Percentiles rank a stretch among this genome's conserved stretches.
These are phyloP conservation scores for Xyrichtys novacula DNA, from an alignment of 2,797 vertebrate species.

Conservation along the genomic window DNA sequence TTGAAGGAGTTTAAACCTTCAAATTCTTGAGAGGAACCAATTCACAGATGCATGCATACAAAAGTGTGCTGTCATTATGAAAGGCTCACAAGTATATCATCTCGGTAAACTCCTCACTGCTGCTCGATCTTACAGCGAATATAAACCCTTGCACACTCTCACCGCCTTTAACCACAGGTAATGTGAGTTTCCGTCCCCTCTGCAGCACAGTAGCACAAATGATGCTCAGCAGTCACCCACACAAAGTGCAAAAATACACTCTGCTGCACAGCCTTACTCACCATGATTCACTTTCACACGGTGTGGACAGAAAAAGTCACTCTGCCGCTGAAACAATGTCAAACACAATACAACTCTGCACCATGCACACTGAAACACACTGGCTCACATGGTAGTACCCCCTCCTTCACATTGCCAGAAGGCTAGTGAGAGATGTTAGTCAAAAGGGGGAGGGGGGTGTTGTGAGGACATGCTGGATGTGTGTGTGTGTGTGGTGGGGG, in stretches of 20 bases:
- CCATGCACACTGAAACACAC: constrained; percentile 53
- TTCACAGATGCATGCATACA: no score
- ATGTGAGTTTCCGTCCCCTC: constrained; percentile 52
- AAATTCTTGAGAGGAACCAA: constrained; percentile 28
- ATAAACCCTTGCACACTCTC: constrained; percentile 19
- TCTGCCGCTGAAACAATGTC: constrained; percentile 71
- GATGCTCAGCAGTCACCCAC: constrained; percentile 74
- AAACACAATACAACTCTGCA: constrained; percentile 70
- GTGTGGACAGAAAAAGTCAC: constrained; percentile 70
- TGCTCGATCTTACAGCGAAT: constrained; percentile 25
- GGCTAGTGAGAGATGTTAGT: constrained; percentile 81
- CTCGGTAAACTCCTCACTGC: background rate
- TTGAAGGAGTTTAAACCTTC: constrained; percentile 30
- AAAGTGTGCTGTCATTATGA: no score
- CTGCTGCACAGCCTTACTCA: constrained; percentile 65
- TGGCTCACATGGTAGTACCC: constrained; percentile 43
- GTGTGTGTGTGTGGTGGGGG: constrained; percentile 65
- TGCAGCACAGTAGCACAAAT: constrained; percentile 35
- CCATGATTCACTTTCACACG: constrained; percentile 72
- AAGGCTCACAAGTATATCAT: background rate
- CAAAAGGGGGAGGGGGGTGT: constrained; percentile 81
- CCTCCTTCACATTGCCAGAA: constrained; percentile 72
- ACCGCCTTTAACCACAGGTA: constrained; percentile 45
- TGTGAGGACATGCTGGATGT: constrained; percentile 73
- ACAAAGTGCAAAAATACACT: constrained; percentile 75